A percentile compares a stretch with the other conserved stretches of the same genome.
Evolutionary conservation across 2,888 invertebrate genomes (phyloP).

Genomic region (Megalurothrips usitatus): DNA sequence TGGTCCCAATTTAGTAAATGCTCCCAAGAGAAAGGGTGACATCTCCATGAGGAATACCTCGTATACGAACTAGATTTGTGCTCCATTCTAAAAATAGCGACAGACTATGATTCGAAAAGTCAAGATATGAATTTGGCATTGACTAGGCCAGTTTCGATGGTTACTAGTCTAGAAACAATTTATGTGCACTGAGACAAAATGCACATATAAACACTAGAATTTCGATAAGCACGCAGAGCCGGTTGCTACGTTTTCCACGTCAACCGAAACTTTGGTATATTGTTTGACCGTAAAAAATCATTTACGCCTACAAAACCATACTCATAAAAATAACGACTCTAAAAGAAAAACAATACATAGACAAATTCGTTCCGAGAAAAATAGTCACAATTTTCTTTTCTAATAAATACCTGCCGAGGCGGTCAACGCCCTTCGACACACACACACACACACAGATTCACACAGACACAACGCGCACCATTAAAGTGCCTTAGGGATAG

Average conservation of each 20-base stretch:
- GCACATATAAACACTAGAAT: background rate
- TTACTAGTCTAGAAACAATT: background rate
- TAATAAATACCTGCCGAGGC: background rate
- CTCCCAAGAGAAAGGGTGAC: background rate
- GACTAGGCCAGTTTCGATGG: background rate
- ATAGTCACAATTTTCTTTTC: slow-evolving; percentile 22
- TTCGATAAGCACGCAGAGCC: slow-evolving; percentile 1
- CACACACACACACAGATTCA: background rate
- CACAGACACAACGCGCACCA: background rate
- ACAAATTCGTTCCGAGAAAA: background rate
- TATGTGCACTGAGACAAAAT: background rate
- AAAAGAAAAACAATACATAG: background rate
- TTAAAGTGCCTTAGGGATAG: too few relatives aligned
- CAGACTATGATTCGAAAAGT: background rate
- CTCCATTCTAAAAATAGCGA: slow-evolving; percentile 1
- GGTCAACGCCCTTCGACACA: background rate
- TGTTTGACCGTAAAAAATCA: background rate
- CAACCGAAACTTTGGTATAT: slow-evolving; percentile 1
- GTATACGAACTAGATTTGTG: background rate
- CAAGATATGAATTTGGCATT: slow-evolving; percentile 1
- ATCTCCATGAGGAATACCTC: background rate
- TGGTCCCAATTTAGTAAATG: background rate
- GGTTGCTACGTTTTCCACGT: background rate
- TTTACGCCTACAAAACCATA: background rate
- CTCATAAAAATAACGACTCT: slow-evolving; percentile 6